phyloP scores from a whole-genome alignment of 2,113 vertebrate genomes.

The Castor canadensis region DNA sequence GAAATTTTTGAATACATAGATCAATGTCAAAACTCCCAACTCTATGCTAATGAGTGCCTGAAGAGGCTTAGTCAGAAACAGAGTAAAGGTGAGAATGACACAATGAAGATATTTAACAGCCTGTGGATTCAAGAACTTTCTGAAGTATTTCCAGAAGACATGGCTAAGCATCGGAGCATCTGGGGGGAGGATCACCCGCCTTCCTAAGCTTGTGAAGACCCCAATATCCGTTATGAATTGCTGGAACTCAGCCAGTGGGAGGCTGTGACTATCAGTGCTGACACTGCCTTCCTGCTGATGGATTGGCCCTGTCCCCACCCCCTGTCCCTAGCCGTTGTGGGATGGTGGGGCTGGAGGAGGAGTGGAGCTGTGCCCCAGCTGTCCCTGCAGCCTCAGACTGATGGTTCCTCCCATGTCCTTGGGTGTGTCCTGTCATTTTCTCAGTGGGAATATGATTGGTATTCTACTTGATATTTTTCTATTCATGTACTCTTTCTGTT shows the following conservation, averaged over 20 bases:
- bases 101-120: slow-evolving; percentile 99
- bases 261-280: not conserved
- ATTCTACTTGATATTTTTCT: not conserved
- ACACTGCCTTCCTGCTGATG: not conserved
- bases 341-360: not conserved
- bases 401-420: rapidly evolving
- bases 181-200: slow-evolving; percentile 92
- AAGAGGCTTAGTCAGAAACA: slow-evolving; percentile 97
- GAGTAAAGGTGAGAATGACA: slow-evolving; percentile 99
- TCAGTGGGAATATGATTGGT: not conserved
- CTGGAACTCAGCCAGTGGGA: not conserved
- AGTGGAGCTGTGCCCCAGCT: not conserved
- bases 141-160: slow-evolving; percentile 98
- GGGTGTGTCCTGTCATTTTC: rapidly evolving
- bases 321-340: rapidly evolving
- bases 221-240: not conserved
- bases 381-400: not conserved
- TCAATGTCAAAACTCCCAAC: slow-evolving; percentile 97
- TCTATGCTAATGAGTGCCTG: slow-evolving; percentile 98
- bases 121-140: slow-evolving; percentile 95
- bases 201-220: slow-evolving; percentile 82
- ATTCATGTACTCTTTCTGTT: not conserved
- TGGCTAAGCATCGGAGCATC: slow-evolving; percentile 97
- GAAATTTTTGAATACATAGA: slow-evolving; percentile 99
- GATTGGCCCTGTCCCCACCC: not conserved